Evolutionary conservation across 1,140 invertebrate species (phyloP), one percentile per base, ranked within the genome.

Genomic region (Ptiloglossa arizonensis): DNA sequence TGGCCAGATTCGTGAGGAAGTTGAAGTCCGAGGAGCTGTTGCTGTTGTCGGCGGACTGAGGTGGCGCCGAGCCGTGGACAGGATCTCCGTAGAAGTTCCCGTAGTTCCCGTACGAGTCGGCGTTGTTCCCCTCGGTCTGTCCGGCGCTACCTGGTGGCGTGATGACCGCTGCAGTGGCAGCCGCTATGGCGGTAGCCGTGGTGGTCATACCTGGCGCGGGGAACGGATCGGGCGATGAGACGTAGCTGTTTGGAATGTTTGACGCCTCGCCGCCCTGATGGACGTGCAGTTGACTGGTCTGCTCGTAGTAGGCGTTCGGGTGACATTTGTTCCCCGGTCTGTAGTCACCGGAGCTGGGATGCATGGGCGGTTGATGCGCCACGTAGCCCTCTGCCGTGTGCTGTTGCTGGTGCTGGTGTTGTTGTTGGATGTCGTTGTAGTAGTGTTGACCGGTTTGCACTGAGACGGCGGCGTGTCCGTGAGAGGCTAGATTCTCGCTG

Each of bases 1-100:
- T 97, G 67, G 97, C 97, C 84, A 98, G 93, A 88, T 97, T 98
- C 87, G 96, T 97, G 52, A 98, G 94, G 87, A 98, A 98, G 90
- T 98, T 97, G 90, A 98, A 98, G 88, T 98, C 97, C 11, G 97
- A 97, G 1, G 96, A 97, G 87, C 96, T 97, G 88, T 97, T 97
- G 82, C 96, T 97, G 90, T 97, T 97, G 81, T 97, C 96, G n/a
- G 92, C 95, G 91, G 89, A 94, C 32, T 94, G 91, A 57, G 93
- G 88, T 56, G 90, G 89, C 19, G 92, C 91, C 22, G 94, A 92
- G 6, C 93, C 92, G 75, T 95, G 94, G n/a, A 90, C 87, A 5
- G 90, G 83, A 24, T 93, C 93, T 24, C 88, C 89, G 89, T 96
- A 96, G 87, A 95, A 96, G 82, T 95, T 95, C 70, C 95, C 95